Percentiles rank a stretch among this genome's conserved stretches.
These are phyloP conservation scores for Acrocephalus kingi DNA, from an alignment of 2,113 vertebrate genomes.

Conservation along the genomic window DNA sequence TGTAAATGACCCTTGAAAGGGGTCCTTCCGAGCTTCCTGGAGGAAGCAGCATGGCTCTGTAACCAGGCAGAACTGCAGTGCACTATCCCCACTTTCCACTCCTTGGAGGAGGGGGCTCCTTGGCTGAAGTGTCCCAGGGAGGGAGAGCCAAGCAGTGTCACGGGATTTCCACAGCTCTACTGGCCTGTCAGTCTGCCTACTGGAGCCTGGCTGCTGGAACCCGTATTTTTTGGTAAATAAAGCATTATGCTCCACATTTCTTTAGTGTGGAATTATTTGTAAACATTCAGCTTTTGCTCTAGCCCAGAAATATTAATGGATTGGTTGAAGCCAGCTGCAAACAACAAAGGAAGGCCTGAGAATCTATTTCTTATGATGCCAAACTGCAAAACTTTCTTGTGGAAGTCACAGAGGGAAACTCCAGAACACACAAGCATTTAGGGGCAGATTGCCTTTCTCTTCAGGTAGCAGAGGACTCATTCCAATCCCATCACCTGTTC, in stretches of 20 bases:
- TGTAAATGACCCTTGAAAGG: conserved; percentile 8
- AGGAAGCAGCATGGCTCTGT: background rate
- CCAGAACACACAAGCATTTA: background rate
- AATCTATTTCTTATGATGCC: background rate
- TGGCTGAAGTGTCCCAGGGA: background rate
- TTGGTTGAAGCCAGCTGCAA: background rate
- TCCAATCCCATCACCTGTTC: background rate
- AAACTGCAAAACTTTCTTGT: background rate
- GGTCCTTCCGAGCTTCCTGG: background rate
- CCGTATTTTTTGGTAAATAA: background rate
- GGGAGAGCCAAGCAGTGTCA: background rate
- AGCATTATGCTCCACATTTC: background rate
- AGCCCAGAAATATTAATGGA: background rate
- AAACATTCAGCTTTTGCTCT: background rate
- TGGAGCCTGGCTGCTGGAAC: background rate
- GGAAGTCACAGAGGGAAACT: background rate
- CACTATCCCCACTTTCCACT: background rate
- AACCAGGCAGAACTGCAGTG: background rate
- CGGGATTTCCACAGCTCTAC: fast-evolving
- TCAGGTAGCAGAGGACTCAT: background rate
- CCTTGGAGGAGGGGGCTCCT: background rate
- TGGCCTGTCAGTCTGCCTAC: background rate
- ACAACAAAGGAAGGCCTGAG: background rate
- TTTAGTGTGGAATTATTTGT: background rate
- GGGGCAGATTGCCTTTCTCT: background rate